These are phyloP conservation scores for Nymphalis io DNA, from an alignment of 1,140 invertebrate species.

Conservation along the genomic window DNA sequence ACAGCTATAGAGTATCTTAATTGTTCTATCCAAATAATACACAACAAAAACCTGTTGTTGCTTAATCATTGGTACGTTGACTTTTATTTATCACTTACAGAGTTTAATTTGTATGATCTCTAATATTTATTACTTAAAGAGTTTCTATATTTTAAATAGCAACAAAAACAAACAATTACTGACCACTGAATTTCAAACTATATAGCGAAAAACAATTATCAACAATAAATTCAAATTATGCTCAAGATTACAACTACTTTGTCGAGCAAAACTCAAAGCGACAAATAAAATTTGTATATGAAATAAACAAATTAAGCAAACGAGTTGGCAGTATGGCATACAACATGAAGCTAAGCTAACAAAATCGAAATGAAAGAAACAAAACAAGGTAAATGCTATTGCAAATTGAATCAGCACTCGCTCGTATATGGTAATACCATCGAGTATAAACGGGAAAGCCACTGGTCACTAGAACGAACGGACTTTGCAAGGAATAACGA, in stretches of 20 bases:
- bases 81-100: no score
- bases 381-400: slow-evolving; percentile 45
- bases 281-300: not conserved
- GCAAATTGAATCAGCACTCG: slow-evolving; percentile 52
- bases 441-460: slow-evolving; percentile 30
- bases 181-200: no score
- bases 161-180: no score
- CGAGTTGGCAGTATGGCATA: slow-evolving; percentile 13
- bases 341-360: slow-evolving; percentile 29
- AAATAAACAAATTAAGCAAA: slow-evolving; percentile 19
- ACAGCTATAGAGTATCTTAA: no score
- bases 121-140: no score
- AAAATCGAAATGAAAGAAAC: slow-evolving; percentile 39
- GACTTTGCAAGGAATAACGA: slow-evolving; percentile 14
- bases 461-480: slow-evolving; percentile 15
- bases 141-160: no score
- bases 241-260: slow-evolving; percentile 5
- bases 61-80: no score
- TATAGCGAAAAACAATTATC: no score
- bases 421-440: slow-evolving; percentile 47
- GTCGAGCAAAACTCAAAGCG: not conserved
- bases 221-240: no score
- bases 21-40: no score
- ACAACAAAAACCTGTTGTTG: no score
- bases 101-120: no score